A percentile compares a stretch with the other conserved stretches of the same genome.
Evolutionary conservation across 2,113 vertebrate species (phyloP).

Genomic region (Zootoca vivipara): DNA sequence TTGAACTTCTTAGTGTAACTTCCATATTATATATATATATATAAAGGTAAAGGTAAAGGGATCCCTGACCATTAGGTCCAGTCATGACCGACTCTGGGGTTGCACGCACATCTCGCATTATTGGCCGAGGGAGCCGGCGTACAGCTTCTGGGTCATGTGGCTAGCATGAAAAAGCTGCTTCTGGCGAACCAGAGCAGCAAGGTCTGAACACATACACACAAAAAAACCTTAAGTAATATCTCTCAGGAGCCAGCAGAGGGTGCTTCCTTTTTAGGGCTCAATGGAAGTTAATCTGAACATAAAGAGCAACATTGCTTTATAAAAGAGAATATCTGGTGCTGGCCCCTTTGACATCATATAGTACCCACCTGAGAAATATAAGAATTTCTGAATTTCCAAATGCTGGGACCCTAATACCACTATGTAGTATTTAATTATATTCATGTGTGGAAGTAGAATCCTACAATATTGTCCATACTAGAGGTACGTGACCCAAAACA

Average conservation of each 20-base stretch:
- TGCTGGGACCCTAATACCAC: neutral
- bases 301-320: neutral
- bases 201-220: too few relatives aligned
- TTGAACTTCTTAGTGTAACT: neutral
- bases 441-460: neutral
- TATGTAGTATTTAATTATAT: neutral
- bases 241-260: constrained; percentile 65
- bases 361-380: neutral
- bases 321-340: neutral
- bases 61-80: too few relatives aligned
- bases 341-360: neutral
- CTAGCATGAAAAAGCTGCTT: too few relatives aligned
- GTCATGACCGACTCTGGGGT: too few relatives aligned
- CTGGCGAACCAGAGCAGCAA: too few relatives aligned
- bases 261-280: constrained; percentile 69
- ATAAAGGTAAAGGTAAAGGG: too few relatives aligned
- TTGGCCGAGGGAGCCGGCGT: too few relatives aligned
- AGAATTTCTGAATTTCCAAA: neutral
- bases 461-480: neutral
- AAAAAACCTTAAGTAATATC: constrained; percentile 60
- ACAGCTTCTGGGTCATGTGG: too few relatives aligned
- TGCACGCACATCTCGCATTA: too few relatives aligned
- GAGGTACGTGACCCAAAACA: neutral
- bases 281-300: constrained; percentile 13
- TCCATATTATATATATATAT: too few relatives aligned